Conservation (phyloP, 2,113 vertebrate species). For the Petrocephalus microphthalmus region DNA sequence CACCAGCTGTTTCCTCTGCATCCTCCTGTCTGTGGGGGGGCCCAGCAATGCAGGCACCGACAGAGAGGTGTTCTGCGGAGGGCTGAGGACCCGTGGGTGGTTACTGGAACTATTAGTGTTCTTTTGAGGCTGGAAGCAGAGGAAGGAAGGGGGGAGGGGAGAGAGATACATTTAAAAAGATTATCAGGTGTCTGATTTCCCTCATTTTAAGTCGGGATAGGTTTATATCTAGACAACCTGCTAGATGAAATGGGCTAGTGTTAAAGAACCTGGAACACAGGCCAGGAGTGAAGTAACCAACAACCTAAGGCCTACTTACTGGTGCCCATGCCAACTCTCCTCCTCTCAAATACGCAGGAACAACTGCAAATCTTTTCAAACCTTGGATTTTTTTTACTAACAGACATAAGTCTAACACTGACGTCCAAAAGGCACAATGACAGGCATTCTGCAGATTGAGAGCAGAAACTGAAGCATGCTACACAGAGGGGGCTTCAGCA, state of each 20-base stretch:
- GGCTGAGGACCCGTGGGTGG: constrained; percentile 78
- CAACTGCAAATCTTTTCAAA: not conserved
- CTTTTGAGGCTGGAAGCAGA: constrained; percentile 73
- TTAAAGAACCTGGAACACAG: not conserved
- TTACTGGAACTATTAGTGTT: constrained; percentile 84
- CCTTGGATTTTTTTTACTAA: not conserved
- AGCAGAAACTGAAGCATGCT: not conserved
- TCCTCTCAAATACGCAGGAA: too few relatives aligned
- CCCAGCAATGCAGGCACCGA: constrained; percentile 62
- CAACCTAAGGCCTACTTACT: not conserved
- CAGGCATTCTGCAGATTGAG: not conserved
- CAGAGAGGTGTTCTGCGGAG: constrained; percentile 77
- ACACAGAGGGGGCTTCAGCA: not conserved
- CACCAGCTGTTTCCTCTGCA: constrained; percentile 54
- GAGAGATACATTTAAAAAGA: not conserved
- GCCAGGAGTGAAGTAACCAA: not conserved
- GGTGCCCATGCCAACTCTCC: not conserved
- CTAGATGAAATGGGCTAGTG: not conserved
- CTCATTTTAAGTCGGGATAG: not conserved
- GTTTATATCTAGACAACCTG: not conserved
- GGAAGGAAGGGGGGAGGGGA: constrained; percentile 27
- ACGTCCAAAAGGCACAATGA: not conserved
- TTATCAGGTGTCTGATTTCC: not conserved
- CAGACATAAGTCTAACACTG: not conserved
- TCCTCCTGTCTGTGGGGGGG: constrained; percentile 48